phyloP scores from a whole-genome alignment of 2,888 invertebrate genomes.

The Camptogramma bilineatum region DNA sequence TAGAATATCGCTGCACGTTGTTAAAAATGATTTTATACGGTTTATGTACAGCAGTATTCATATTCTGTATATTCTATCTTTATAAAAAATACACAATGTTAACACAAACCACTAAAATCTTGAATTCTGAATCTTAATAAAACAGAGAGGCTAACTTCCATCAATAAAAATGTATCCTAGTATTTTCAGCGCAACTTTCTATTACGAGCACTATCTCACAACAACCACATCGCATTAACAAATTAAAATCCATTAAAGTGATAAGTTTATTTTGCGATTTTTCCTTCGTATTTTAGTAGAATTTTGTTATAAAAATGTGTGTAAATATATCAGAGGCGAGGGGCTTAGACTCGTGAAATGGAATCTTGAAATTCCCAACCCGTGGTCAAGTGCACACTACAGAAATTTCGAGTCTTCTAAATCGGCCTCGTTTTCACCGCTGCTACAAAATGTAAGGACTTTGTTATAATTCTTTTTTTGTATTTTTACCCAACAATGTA shows the following conservation, averaged over 20 bases:
- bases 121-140: conserved; percentile 12
- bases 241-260: conserved; percentile 47
- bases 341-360: conserved; percentile 45
- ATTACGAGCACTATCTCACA: conserved; percentile 39
- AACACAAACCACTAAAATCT: conserved; percentile 21
- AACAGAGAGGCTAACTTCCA: conserved; percentile 18
- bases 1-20: conserved; percentile 46
- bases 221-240: conserved; percentile 44
- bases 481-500: conserved; percentile 21
- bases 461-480: conserved; percentile 24
- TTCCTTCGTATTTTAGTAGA: conserved; percentile 37
- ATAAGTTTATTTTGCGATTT: conserved; percentile 41
- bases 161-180: conserved; percentile 25
- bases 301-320: conserved; percentile 41
- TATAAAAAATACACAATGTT: too few relatives aligned
- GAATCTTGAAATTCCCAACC: conserved; percentile 49
- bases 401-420: conserved; percentile 52
- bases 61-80: too few relatives aligned
- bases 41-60: conserved; percentile 6
- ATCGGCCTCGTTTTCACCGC: conserved; percentile 51
- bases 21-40: conserved; percentile 38
- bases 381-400: conserved; percentile 47
- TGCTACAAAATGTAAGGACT: conserved; percentile 47
- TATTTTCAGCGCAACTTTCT: conserved; percentile 39
- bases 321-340: conserved; percentile 46